phyloP scores from a whole-genome alignment of 2,888 invertebrate genomes.

The Sericinus montela region DNA sequence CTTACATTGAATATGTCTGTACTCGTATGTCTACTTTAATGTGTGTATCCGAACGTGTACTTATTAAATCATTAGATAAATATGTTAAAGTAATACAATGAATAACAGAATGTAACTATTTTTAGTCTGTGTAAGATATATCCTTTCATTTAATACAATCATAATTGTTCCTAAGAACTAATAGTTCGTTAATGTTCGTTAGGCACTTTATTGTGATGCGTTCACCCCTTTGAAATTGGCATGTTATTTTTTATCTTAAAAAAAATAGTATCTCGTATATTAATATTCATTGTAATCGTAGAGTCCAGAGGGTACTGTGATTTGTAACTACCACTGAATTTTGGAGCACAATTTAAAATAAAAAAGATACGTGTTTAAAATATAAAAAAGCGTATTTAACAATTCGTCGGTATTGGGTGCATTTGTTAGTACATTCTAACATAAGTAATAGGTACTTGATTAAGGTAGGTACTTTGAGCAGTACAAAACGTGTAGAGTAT shows the following conservation, averaged over 20 bases:
- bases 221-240: constrained; percentile 27
- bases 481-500: constrained; percentile 75
- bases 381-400: constrained; percentile 27
- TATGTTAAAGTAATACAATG: constrained; percentile 3
- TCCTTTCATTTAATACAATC: constrained; percentile 3
- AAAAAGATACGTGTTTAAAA: constrained; percentile 24
- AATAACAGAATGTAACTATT: constrained; percentile 15
- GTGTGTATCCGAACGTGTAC: constrained; percentile 22
- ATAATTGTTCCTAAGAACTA: constrained; percentile 18
- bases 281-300: constrained; percentile 48
- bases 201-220: constrained; percentile 21
- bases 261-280: constrained; percentile 31
- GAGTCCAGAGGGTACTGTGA: constrained; percentile 68
- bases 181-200: constrained; percentile 26
- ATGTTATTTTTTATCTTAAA: constrained; percentile 34
- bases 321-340: constrained; percentile 59
- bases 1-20: constrained; percentile 19
- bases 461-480: constrained; percentile 77
- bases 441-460: constrained; percentile 62
- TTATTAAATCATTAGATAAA: constrained; percentile 5
- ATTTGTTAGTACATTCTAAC: constrained; percentile 60
- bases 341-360: constrained; percentile 48
- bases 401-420: constrained; percentile 54
- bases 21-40: no score
- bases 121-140: constrained; percentile 16